phyloP scores from a whole-genome alignment of 1,140 invertebrate genomes.

The Oryctes rhinoceros region DNA sequence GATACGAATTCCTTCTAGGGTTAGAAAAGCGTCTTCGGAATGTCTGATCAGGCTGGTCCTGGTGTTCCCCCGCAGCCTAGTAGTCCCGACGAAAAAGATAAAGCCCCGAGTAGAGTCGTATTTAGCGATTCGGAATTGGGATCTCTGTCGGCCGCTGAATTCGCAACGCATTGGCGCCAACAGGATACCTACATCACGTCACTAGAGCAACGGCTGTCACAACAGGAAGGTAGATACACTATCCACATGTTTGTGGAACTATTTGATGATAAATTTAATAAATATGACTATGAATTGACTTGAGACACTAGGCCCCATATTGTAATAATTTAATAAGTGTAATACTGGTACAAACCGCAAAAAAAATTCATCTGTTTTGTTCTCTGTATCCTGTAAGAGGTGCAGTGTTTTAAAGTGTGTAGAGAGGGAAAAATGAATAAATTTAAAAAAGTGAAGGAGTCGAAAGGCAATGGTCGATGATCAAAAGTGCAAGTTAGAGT shows the following conservation, averaged over 20 bases:
- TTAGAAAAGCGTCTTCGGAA: conserved; percentile 41
- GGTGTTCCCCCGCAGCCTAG: conserved; percentile 49
- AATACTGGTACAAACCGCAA: conserved; percentile 9
- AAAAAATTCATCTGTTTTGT: conserved; percentile 38
- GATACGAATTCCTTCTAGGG: conserved; percentile 27
- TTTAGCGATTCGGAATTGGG: conserved; percentile 55
- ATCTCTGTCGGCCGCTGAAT: conserved; percentile 52
- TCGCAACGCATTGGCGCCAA: conserved; percentile 56
- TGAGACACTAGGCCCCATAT: conserved; percentile 41
- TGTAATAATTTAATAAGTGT: conserved; percentile 38
- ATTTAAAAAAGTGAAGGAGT: conserved; percentile 40
- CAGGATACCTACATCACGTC: conserved; percentile 57
- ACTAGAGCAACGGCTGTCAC: conserved; percentile 56
- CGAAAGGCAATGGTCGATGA: conserved; percentile 19
- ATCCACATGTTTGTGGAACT: conserved; percentile 46
- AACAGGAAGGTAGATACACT: conserved; percentile 59
- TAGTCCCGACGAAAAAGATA: conserved; percentile 52
- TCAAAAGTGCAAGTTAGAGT: conserved; percentile 46
- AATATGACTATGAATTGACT: conserved; percentile 45
- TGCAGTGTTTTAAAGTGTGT: conserved; percentile 53
- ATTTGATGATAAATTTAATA: conserved; percentile 44
- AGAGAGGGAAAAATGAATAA: conserved; percentile 16
- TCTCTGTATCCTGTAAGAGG: conserved; percentile 54
- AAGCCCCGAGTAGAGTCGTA: conserved; percentile 51
- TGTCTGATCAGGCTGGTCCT: conserved; percentile 51